Evolutionary conservation across 1,140 invertebrate genomes (phyloP).

Genomic region (Augochlora pura): DNA sequence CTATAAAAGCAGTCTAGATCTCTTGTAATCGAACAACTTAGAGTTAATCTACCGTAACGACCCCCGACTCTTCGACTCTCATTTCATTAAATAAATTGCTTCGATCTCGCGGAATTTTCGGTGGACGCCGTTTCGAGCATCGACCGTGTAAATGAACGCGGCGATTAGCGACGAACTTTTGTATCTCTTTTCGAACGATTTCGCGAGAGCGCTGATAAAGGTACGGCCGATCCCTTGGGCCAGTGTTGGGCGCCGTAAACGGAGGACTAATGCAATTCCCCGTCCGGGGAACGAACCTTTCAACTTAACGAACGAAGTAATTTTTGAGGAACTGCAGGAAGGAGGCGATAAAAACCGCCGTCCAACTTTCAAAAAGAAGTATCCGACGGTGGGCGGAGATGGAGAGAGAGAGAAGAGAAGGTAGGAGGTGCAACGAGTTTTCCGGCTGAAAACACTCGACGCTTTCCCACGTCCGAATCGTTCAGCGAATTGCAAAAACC

Average conservation of each 20-base stretch:
- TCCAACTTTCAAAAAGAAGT: constrained; percentile 49
- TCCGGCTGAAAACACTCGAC: constrained; percentile 51
- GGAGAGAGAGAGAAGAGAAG: too few relatives aligned
- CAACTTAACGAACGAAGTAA: constrained; percentile 62
- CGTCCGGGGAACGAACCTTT: constrained; percentile 48
- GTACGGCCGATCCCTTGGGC: background rate
- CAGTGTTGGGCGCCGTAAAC: background rate
- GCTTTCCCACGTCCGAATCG: constrained; percentile 60
- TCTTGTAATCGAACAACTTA: too few relatives aligned
- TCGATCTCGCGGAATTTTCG: too few relatives aligned
- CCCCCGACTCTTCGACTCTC: too few relatives aligned
- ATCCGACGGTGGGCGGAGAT: constrained; percentile 15
- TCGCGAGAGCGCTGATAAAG: background rate
- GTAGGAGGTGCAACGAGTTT: constrained; percentile 50
- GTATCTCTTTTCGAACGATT: too few relatives aligned
- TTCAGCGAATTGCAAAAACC: constrained; percentile 47
- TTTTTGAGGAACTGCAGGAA: constrained; percentile 34
- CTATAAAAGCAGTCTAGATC: too few relatives aligned
- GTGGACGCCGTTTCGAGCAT: too few relatives aligned
- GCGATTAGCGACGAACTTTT: too few relatives aligned
- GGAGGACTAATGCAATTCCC: constrained; percentile 45
- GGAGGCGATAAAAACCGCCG: constrained; percentile 49
- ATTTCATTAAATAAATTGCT: too few relatives aligned
- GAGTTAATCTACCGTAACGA: too few relatives aligned
- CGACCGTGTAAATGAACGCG: too few relatives aligned